phyloP scores from a whole-genome alignment of 2,888 invertebrate genomes.

The Synanthedon vespiformis region DNA sequence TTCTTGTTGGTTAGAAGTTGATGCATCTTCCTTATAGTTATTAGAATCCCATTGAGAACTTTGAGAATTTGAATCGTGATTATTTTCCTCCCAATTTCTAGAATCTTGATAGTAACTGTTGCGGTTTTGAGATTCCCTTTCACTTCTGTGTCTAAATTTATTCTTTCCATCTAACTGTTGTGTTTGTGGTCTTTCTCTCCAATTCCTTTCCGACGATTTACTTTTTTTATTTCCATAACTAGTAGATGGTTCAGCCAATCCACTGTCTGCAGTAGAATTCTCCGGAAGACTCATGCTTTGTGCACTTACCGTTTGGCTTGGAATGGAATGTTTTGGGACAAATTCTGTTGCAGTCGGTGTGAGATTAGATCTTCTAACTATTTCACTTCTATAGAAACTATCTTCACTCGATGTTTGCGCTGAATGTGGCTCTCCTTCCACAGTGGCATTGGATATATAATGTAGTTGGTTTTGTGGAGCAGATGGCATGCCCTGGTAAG shows the following conservation, averaged over 20 bases:
- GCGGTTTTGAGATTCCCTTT: slow-evolving; percentile 12
- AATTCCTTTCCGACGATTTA: slow-evolving; percentile 42
- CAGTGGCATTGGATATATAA: slow-evolving; percentile 22
- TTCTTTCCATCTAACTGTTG: slow-evolving; percentile 17
- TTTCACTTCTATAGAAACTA: slow-evolving; percentile 31
- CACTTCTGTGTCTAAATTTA: slow-evolving; percentile 1
- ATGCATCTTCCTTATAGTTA: not conserved
- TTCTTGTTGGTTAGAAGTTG: not conserved
- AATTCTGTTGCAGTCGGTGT: slow-evolving; percentile 71
- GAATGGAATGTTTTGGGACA: slow-evolving; percentile 52
- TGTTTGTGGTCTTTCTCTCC: slow-evolving; percentile 45
- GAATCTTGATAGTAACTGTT: slow-evolving; percentile 22
- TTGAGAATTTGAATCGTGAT: slow-evolving; percentile 3
- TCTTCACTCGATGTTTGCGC: slow-evolving; percentile 19
- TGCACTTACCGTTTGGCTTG: slow-evolving; percentile 23
- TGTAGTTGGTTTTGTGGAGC: slow-evolving; percentile 31
- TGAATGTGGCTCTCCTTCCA: slow-evolving; percentile 27
- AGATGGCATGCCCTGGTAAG: slow-evolving; percentile 42
- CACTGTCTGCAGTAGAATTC: slow-evolving; percentile 16
- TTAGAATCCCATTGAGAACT: slow-evolving; percentile 1
- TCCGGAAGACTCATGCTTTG: slow-evolving; percentile 26
- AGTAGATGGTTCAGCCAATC: slow-evolving; percentile 10
- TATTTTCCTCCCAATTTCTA: slow-evolving; percentile 6
- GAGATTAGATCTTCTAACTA: slow-evolving; percentile 60
- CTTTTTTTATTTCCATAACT: slow-evolving; percentile 15